These are phyloP conservation scores for Ectemnius cavifrons DNA, from an alignment of 2,888 invertebrate genomes.

Conservation along the genomic window DNA sequence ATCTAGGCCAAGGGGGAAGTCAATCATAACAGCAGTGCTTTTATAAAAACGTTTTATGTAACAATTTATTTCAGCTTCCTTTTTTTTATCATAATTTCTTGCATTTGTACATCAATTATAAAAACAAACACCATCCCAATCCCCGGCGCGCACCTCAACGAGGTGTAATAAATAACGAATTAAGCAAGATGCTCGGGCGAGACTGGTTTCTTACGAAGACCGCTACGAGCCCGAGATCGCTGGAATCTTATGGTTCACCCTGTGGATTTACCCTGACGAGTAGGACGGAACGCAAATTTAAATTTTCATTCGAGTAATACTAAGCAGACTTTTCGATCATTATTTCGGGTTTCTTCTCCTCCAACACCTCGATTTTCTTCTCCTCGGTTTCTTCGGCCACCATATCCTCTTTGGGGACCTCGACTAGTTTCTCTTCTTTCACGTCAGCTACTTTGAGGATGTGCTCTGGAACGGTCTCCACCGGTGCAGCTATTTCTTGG, in stretches of 20 bases:
- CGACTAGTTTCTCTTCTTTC: conserved; percentile 33
- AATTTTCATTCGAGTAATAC: background rate
- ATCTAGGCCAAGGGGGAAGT: background rate
- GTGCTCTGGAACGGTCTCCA: conserved; percentile 77
- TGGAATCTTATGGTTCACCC: conserved; percentile 24
- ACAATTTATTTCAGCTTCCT: conserved; percentile 72
- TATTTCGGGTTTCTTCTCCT: conserved; percentile 19
- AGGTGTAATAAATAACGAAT: conserved; percentile 39
- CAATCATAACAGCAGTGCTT: conserved; percentile 14
- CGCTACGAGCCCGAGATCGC: conserved; percentile 68
- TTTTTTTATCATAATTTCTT: conserved; percentile 45
- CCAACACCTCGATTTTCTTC: conserved; percentile 12
- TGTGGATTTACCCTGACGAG: conserved; percentile 1
- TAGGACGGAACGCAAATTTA: background rate
- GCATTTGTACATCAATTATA: conserved; percentile 51
- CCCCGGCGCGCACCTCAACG: conserved; percentile 9
- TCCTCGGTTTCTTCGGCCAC: conserved; percentile 11
- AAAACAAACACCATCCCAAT: conserved; percentile 31
- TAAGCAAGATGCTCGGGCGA: conserved; percentile 55
- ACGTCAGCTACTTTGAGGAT: conserved; percentile 74
- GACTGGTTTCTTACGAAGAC: conserved; percentile 64
- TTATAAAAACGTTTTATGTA: conserved; percentile 70
- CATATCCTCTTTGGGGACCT: conserved; percentile 34
- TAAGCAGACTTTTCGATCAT: conserved; percentile 26
- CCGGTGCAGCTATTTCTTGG: background rate